Evolutionary conservation across 2,888 invertebrate genomes (phyloP).

Genomic region (Synergus laeviventris): DNA sequence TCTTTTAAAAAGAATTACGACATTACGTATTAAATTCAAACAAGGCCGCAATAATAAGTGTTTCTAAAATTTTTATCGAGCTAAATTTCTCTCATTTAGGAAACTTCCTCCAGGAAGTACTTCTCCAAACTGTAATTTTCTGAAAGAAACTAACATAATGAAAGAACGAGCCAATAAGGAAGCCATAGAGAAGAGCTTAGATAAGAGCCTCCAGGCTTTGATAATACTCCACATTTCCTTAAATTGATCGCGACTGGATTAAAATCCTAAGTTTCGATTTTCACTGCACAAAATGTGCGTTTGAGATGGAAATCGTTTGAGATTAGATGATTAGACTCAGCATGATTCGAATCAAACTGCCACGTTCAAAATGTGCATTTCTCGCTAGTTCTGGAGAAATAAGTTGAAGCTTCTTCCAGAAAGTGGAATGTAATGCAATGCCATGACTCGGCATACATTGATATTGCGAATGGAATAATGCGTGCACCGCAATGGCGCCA

Average conservation of each 20-base stretch:
- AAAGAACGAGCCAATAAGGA: slow-evolving; percentile 14
- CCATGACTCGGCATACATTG: slow-evolving; percentile 18
- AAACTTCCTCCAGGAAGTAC: neutral
- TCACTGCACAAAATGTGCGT: neutral
- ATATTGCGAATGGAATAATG: slow-evolving; percentile 35
- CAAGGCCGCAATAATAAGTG: neutral
- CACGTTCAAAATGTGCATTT: slow-evolving; percentile 1
- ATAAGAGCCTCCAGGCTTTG: neutral
- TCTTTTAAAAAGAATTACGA: neutral
- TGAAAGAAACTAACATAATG: neutral
- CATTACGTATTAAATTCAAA: neutral
- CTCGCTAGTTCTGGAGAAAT: neutral
- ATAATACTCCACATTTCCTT: neutral
- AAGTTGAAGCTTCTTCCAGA: slow-evolving; percentile 26
- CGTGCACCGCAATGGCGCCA: slow-evolving; percentile 34
- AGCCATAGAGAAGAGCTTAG: neutral
- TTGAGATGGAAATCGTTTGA: neutral
- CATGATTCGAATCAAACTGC: neutral
- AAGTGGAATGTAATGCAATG: slow-evolving; percentile 31
- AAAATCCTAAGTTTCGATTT: slow-evolving; percentile 31
- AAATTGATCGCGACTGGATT: slow-evolving; percentile 9
- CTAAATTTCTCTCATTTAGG: neutral
- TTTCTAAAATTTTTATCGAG: too few relatives aligned
- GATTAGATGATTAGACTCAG: slow-evolving; percentile 1
- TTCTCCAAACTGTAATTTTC: slow-evolving; percentile 5